Percentiles rank a stretch among this genome's conserved stretches.
Conservation (phyloP, 2,888 invertebrate genomes). For the Conomelus anceps region DNA sequence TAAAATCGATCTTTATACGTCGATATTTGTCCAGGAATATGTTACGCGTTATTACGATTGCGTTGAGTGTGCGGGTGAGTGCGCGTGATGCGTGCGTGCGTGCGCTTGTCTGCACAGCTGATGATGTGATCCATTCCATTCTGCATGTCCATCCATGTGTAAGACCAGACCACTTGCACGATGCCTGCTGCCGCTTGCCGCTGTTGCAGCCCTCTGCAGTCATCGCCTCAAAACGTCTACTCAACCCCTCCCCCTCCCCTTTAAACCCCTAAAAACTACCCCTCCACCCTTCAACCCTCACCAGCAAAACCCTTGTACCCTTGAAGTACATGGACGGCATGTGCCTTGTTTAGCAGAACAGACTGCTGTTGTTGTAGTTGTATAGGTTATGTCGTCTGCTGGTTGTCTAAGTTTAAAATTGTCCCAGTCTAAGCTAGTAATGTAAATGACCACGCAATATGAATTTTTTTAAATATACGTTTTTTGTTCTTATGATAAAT, state of each 20-base stretch:
- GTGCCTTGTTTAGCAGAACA: neutral
- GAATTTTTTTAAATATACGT: no score
- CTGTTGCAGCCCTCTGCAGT: no score
- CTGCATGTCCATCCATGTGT: neutral
- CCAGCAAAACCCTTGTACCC: neutral
- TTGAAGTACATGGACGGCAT: neutral
- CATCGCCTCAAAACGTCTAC: no score
- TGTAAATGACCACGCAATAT: no score
- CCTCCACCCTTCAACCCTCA: constrained; percentile 4
- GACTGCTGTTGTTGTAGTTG: neutral
- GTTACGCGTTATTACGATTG: neutral
- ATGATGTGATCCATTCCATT: neutral
- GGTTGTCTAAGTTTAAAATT: constrained; percentile 2
- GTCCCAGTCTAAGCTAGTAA: no score
- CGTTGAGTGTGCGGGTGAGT: neutral
- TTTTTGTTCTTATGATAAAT: no score
- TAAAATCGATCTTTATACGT: no score
- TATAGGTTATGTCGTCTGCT: neutral
- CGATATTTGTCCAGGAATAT: neutral
- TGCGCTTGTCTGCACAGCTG: neutral
- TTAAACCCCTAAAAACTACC: constrained; percentile 8
- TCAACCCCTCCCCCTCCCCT: constrained; percentile 3
- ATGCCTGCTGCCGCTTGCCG: constrained; percentile 12
- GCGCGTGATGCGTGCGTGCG: neutral
- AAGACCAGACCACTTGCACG: constrained; percentile 4